Base-by-base conservation (phyloP, 30 jellyfish, hydroid and myxozoan genomes). In the Catostylus mosaicus region DNA sequence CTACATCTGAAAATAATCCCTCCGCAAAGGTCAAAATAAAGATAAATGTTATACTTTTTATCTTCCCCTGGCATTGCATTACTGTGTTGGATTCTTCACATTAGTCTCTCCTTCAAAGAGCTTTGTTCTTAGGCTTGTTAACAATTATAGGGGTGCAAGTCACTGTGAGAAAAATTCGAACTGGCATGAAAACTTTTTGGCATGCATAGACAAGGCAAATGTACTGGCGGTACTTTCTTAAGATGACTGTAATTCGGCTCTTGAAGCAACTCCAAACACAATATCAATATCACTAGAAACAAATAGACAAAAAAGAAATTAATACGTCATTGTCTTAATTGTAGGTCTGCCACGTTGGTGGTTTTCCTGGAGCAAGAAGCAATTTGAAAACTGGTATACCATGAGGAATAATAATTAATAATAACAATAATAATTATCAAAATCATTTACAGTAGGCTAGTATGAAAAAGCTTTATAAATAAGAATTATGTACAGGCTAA, bases 151-250 rank as follows among this genome's bases (percentile, higher is more conserved):
- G 99, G 31, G 99, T 95, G 76, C 99, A 95, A 10, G 99, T 83
- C 29, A 89, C 88, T 1, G 99, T 95, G 24, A 86, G 77, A 75
- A 95, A 95, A 9, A 89, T 75, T 9, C 99, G 92, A 20, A 95
- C 88, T 16, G 99, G 99, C 97, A 95, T 95, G 81, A 95, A 95
- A 11, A 95, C 99, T 89, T 95, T 89, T 78, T 95, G 99, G 61
- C 97, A 88, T 20, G 99, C 99, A 84, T 95, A 95, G 19, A 97
- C 99, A 84, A 95, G 32, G 89, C 99, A 59, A 95, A 95, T 36
- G 99, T 95, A 37, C 97, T 89, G 20, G 99, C 99, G 14, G 97
- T 97, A 23, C 95, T 67, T 12, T 97, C 92, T 5, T 88, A 45
- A 32, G 86, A 71, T 36, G 96, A 73, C 78, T 83, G 94, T 62